Base-by-base conservation (phyloP, 2,113 vertebrate species). In the Aix galericulata region DNA sequence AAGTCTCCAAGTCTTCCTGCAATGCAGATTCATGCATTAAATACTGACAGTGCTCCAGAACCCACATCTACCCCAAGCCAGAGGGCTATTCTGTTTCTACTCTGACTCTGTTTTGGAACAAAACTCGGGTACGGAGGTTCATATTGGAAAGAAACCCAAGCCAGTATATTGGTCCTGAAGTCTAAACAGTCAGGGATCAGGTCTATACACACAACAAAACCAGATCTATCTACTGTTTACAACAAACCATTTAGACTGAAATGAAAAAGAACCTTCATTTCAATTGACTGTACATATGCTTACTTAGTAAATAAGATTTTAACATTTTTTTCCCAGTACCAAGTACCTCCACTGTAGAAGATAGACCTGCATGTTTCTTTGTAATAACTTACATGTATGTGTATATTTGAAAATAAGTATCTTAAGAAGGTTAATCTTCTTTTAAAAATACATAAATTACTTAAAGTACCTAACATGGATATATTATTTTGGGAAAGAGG, bases 291-390 rank as follows among this genome's bases (percentile, higher is more conserved):
- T 40, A 25, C 3, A 26, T 55, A 59, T 16, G 8, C 3, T 77
- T 63, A 23, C 31, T 44, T 27, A n/a, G 3, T n/a, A 32, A 63
- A 15, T n/a, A 67, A 58, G 8, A 46, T 17, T 76, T 64, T 15
- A n/a, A 11, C 6, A 12, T 10, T 0, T 22, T 42, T 63, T 77
- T 69, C 32, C 74, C 9, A 36, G 9, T 16, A 72, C 0, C 0
- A 55, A 11, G 10, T 44, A 38, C 3, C 1, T 8, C 1, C 8
- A 6, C 14, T 50, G 7, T 6, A 14, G 40, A 75, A 75, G 40
- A 36, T 16, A 79, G 44, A 15, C 38, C 7, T n/a, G 4, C 64
- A 6, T 26, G 15, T 58, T 68, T 63, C 60, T 62, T 23, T 62
- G 60, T 62, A 38, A 25, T 38, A 62, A 26, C 25, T 36, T 25